Conservation (phyloP, 2,113 vertebrate species). For the Engystomops pustulosus region DNA sequence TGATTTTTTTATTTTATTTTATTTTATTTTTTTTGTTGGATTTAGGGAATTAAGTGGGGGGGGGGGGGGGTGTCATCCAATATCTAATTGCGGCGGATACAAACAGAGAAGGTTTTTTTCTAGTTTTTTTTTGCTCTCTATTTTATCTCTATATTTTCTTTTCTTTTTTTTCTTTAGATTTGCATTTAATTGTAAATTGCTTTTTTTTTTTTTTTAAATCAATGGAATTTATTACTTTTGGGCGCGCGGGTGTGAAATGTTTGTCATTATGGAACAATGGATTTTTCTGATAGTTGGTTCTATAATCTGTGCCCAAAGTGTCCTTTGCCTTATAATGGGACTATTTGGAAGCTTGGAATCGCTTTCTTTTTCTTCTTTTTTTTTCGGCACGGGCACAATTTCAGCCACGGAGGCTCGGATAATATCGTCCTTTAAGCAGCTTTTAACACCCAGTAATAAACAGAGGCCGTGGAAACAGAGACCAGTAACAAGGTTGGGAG, state of each 20-base stretch:
- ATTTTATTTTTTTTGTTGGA: not conserved
- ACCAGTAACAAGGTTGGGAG: not conserved
- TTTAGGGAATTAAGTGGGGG: not conserved
- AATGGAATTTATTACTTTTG: conserved; percentile 71
- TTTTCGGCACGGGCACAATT: conserved; percentile 2
- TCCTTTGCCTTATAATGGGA: conserved; percentile 48
- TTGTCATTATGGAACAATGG: conserved; percentile 68
- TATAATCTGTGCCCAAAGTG: conserved; percentile 63
- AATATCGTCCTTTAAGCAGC: conserved; percentile 37
- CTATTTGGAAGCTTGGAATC: conserved; percentile 19
- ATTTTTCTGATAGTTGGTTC: conserved; percentile 66
- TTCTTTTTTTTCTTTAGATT: conserved; percentile 63
- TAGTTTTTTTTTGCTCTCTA: not conserved
- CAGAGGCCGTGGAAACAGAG: not conserved
- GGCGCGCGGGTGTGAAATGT: conserved; percentile 70
- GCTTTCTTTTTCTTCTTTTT: conserved; percentile 14
- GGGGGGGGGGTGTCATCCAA: not conserved
- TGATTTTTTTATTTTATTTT: conserved; percentile 17
- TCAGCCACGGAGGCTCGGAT: not conserved
- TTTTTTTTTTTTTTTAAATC: conserved; percentile 68
- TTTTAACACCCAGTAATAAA: conserved; percentile 41
- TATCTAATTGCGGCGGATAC: conserved; percentile 47
- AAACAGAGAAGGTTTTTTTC: not conserved
- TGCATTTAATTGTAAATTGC: conserved; percentile 73
- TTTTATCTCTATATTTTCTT: conserved; percentile 61